Conservation (phyloP, 2,888 invertebrate genomes). For the Caenorhabditis doughertyi region DNA sequence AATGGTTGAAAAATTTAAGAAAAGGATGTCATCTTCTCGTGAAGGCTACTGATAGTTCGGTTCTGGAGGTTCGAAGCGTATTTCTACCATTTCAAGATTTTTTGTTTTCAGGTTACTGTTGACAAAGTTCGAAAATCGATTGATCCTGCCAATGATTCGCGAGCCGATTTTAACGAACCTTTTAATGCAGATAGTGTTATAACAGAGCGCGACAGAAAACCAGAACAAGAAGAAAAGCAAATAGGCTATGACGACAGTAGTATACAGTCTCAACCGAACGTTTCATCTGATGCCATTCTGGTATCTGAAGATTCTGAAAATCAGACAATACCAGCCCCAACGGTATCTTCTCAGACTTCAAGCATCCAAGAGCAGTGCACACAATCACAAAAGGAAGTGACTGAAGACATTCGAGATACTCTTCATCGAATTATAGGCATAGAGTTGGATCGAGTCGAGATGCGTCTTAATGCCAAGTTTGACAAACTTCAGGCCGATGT, state of each 20-base stretch:
- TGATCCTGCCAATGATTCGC: not conserved
- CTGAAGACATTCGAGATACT: conserved; percentile 45
- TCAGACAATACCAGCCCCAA: too few relatives aligned
- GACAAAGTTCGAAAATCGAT: conserved; percentile 1
- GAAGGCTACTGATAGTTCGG: not conserved
- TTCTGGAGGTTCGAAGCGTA: not conserved
- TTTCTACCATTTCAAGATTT: not conserved
- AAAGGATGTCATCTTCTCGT: conserved; percentile 17
- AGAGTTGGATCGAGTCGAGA: conserved; percentile 68
- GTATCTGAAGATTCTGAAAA: too few relatives aligned
- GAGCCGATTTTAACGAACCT: not conserved
- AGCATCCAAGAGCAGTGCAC: too few relatives aligned
- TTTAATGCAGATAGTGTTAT: too few relatives aligned
- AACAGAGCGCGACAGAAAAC: too few relatives aligned
- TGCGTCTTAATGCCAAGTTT: conserved; percentile 54
- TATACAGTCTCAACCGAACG: too few relatives aligned
- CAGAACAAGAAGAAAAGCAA: too few relatives aligned
- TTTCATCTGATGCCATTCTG: too few relatives aligned
- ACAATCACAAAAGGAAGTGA: too few relatives aligned
- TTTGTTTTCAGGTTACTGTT: conserved; percentile 4
- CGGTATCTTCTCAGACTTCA: too few relatives aligned
- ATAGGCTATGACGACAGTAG: too few relatives aligned
- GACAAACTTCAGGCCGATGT: conserved; percentile 35
- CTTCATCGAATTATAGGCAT: conserved; percentile 68
- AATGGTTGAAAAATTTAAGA: not conserved